phyloP scores from a whole-genome alignment of 2,797 vertebrate genomes.

The Mormyrus proboscirostris region DNA sequence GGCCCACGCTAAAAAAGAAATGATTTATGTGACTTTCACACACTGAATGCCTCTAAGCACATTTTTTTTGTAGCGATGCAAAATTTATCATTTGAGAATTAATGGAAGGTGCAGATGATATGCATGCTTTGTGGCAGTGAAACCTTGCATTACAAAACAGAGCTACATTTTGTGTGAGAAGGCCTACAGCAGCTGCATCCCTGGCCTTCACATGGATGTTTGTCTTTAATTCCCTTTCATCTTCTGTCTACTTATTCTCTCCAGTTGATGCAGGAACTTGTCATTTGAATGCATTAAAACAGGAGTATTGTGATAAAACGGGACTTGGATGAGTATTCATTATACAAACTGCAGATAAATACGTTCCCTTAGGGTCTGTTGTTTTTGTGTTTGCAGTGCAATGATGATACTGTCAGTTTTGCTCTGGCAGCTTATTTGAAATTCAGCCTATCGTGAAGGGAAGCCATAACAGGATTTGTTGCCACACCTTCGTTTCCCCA shows the following conservation, averaged over 20 bases:
- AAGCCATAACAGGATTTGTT: neutral
- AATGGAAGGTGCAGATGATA: constrained; percentile 25
- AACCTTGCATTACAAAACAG: constrained; percentile 1
- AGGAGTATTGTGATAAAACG: constrained; percentile 24
- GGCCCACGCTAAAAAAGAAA: neutral
- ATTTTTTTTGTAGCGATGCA: constrained; percentile 33
- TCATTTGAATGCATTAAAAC: constrained; percentile 19
- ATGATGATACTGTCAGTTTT: constrained; percentile 14
- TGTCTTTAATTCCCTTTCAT: constrained; percentile 17
- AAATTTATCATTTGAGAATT: constrained; percentile 37
- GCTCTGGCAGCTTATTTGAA: constrained; percentile 21
- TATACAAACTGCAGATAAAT: constrained; percentile 25
- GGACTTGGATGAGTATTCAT: constrained; percentile 25
- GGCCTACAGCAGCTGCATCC: neutral
- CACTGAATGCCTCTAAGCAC: constrained; percentile 18
- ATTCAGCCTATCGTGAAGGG: constrained; percentile 6
- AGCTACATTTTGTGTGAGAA: neutral
- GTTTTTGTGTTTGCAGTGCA: constrained; percentile 22
- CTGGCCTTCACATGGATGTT: neutral
- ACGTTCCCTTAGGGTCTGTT: constrained; percentile 12
- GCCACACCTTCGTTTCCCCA: neutral
- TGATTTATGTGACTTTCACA: constrained; percentile 22
- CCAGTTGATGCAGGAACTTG: constrained; percentile 9
- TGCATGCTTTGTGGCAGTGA: neutral
- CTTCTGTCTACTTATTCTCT: constrained; percentile 9